Percentiles rank a stretch among this genome's conserved stretches.
These are phyloP conservation scores for Sardinella longiceps DNA, from an alignment of 2,797 vertebrate species.

Conservation along the genomic window DNA sequence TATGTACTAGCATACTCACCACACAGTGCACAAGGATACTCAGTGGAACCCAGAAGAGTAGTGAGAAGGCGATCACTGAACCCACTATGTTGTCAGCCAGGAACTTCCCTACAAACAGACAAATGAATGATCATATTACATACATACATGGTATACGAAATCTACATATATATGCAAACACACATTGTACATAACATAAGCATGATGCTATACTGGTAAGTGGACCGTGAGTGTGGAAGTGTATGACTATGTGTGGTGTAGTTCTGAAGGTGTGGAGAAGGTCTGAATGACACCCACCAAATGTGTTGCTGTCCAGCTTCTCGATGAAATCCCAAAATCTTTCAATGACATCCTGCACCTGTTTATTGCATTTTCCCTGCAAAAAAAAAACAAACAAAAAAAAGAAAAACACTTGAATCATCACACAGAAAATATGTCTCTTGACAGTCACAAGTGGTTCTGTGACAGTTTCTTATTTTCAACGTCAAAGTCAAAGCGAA, in stretches of 20 bases:
- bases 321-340: constrained; percentile 98
- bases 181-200: no score
- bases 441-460: background rate
- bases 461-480: no score
- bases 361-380: constrained; percentile 94
- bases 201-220: no score
- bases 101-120: constrained; percentile 81
- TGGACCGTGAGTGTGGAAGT: no score
- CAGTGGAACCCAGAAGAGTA: constrained; percentile 93
- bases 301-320: constrained; percentile 93
- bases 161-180: no score
- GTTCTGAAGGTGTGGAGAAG: no score
- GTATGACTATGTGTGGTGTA: no score
- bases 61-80: constrained; percentile 92
- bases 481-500: no score
- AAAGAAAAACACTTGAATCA: background rate
- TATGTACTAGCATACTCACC: no score
- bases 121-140: background rate
- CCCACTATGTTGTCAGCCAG: constrained; percentile 95
- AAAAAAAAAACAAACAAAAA: no score
- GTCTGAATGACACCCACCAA: constrained; percentile 70
- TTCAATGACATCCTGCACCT: constrained; percentile 94
- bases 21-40: constrained; percentile 95
- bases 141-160: no score
- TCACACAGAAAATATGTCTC: background rate